phyloP scores from a whole-genome alignment of 2,797 vertebrate genomes.

The Sitta carolinensis region DNA sequence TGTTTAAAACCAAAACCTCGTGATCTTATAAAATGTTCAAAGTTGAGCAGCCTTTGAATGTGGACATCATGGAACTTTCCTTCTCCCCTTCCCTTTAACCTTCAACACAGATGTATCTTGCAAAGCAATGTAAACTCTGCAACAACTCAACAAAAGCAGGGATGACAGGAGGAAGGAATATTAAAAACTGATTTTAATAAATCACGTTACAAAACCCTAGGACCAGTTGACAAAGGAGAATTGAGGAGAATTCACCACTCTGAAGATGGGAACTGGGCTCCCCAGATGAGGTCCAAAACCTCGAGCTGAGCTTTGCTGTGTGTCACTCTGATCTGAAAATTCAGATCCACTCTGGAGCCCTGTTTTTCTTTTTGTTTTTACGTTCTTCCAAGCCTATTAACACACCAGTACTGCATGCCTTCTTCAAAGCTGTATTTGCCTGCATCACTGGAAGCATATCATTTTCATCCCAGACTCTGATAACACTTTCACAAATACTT shows the following conservation, averaged over 20 bases:
- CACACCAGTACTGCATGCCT: neutral
- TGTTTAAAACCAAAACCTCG: neutral
- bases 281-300: neutral
- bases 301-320: neutral
- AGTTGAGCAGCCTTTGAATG: neutral
- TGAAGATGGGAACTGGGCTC: neutral
- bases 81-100: neutral
- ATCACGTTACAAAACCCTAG: constrained; percentile 58
- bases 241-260: neutral
- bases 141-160: neutral
- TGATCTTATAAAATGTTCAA: neutral
- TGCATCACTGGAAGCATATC: neutral
- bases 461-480: neutral
- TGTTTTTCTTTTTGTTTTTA: neutral
- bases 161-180: constrained; percentile 25
- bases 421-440: neutral
- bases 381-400: neutral
- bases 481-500: neutral
- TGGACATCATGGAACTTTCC: neutral
- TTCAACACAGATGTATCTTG: neutral
- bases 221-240: constrained; percentile 17
- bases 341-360: neutral
- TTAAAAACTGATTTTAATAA: constrained; percentile 64
- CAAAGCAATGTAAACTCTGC: neutral
- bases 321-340: neutral